Evolutionary conservation across 2,113 vertebrate species (phyloP), one percentile per base, ranked within the genome.

Genomic region (Tricholaema leucomelas): DNA sequence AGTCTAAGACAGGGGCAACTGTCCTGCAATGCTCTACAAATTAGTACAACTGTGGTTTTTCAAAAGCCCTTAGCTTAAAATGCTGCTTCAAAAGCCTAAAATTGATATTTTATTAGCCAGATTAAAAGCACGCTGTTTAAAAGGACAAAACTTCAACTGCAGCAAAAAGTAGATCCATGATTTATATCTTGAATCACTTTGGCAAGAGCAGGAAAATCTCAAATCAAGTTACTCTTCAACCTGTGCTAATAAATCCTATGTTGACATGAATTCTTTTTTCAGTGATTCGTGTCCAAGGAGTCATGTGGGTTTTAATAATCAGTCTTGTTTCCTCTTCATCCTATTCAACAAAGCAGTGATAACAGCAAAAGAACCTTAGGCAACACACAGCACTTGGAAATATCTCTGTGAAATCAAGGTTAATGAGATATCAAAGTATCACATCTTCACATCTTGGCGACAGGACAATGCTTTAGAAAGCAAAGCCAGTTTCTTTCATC

Each of bases 401-500:
- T 23, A 82, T 72, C 87, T 95, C 90, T 83, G 76, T 92, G 95
- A 97, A 97, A 85, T 96, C 85, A 81, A 96, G 70, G 95, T 97
- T 96, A 96, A 97, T 86, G n/a, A 96, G 96, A 97, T 94, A 97
- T 94, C 96, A 97, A 95, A 98, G 96, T 96, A 97, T 96, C 96
- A 95, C 94, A 95, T 91, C 96, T 96, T 93, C 94, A 94, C 93
- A 65, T 94, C 93, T 98, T 97, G 97, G 96, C 93, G 64, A 85
- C 95, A 42, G 73, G 94, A 93, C 95, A 97, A 92, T 92, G 80
- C 94, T 96, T 82, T 93, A 91, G 94, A 96, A 96, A 96, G 96
- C 81, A 94, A 91, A 95, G 94, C 92, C 91, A 91, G 94, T 90
- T 97, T 94, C 90, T 89, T 92, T 88, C 81, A 54, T 67, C 93